Conservation (phyloP, 1,140 invertebrate species). For the Drosophila kohkoa region DNA sequence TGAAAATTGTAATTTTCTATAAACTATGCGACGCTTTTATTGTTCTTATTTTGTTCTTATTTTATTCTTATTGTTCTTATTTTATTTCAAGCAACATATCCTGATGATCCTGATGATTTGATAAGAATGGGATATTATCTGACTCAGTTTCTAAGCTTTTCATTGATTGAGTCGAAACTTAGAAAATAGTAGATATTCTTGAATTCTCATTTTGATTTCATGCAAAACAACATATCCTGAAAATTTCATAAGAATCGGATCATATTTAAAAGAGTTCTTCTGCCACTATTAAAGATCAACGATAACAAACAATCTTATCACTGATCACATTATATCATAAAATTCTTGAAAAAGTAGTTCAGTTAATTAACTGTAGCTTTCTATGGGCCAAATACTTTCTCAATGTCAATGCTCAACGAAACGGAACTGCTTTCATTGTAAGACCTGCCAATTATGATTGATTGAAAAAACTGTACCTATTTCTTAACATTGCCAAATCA, state of each 20-base stretch:
- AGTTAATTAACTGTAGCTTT: constrained; percentile 6
- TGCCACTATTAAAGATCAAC: not conserved
- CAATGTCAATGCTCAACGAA: constrained; percentile 30
- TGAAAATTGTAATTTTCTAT: too few relatives aligned
- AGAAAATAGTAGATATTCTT: not conserved
- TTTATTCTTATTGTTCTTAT: too few relatives aligned
- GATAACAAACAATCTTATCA: not conserved
- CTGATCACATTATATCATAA: not conserved
- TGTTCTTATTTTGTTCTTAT: too few relatives aligned
- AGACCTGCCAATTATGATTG: constrained; percentile 62
- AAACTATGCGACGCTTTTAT: too few relatives aligned
- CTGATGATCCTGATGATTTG: too few relatives aligned
- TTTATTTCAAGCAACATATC: too few relatives aligned
- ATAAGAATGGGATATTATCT: too few relatives aligned
- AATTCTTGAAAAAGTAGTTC: constrained; percentile 2
- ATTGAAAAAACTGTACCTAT: constrained; percentile 57
- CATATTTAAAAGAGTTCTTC: not conserved
- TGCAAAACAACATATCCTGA: not conserved
- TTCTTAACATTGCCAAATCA: constrained; percentile 46
- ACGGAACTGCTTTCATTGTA: constrained; percentile 68
- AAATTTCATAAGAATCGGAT: not conserved
- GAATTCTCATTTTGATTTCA: not conserved
- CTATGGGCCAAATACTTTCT: constrained; percentile 34
- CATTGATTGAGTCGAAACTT: not conserved
- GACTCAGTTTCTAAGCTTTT: too few relatives aligned